Evolutionary conservation across 1,140 invertebrate species (phyloP).

Genomic region (Drosophila leontia): DNA sequence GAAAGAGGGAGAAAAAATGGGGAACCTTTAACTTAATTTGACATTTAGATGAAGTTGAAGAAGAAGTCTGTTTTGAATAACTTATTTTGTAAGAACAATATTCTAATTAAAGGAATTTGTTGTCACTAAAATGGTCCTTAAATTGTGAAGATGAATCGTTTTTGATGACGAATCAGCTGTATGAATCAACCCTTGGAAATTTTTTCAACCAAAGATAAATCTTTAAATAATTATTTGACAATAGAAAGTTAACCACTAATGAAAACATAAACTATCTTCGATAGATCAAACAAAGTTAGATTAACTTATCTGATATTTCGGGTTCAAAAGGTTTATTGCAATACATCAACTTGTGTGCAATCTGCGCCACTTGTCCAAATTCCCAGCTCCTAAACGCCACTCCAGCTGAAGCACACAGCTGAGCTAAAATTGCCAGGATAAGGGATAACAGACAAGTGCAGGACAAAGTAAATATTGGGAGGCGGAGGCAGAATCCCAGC

Average conservation of each 20-base stretch:
- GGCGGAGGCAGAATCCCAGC: background rate
- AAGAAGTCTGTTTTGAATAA: background rate
- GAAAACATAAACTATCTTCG: background rate
- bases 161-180: background rate
- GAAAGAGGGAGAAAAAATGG: background rate
- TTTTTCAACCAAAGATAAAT: background rate
- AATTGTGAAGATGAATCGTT: background rate
- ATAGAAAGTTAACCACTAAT: background rate
- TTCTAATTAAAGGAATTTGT: background rate
- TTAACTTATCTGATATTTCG: conserved; percentile 4
- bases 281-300: conserved; percentile 5
- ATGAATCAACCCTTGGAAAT: too few species aligned
- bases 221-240: background rate
- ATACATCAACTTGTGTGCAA: conserved; percentile 23
- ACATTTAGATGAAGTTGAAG: background rate
- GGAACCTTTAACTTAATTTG: too few species aligned
- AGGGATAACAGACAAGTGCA: conserved; percentile 69
- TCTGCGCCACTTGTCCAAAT: conserved; percentile 43
- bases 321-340: conserved; percentile 25
- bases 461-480: background rate
- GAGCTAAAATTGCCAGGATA: conserved; percentile 67
- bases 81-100: background rate
- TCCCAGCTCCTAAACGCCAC: conserved; percentile 32
- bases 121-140: background rate
- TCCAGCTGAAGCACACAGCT: conserved; percentile 8